Conservation (phyloP, 2,113 vertebrate species). For the Isichthys henryi region DNA sequence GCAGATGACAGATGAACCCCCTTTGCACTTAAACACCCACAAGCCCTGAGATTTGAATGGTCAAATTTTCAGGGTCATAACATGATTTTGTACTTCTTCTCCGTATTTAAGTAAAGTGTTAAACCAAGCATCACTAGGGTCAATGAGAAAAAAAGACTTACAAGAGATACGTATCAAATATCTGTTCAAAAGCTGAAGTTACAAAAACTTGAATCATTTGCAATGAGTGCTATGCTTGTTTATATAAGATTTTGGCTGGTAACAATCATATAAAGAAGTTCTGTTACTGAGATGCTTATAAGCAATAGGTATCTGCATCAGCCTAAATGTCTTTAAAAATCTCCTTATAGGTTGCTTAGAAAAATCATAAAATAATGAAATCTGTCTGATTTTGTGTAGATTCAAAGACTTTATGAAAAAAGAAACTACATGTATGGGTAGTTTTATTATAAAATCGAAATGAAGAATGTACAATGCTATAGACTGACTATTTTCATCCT, state of each 20-base stretch:
- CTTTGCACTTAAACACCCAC: background rate
- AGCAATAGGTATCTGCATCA: background rate
- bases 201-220: background rate
- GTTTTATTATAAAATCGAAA: background rate
- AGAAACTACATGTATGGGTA: background rate
- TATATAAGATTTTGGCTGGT: background rate
- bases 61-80: background rate
- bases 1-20: constrained; percentile 2
- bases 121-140: background rate
- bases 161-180: background rate
- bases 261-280: background rate
- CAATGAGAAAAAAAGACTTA: background rate
- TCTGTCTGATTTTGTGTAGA: background rate
- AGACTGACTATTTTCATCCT: background rate
- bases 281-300: background rate
- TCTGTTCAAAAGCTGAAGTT: background rate
- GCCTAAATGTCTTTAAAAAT: background rate
- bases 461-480: background rate
- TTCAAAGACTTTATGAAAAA: background rate
- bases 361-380: background rate
- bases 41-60: background rate
- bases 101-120: background rate
- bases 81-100: background rate
- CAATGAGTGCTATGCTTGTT: background rate
- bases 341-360: background rate